Evolutionary conservation across 1,140 invertebrate species (phyloP).

Genomic region (Bradysia coprophila): DNA sequence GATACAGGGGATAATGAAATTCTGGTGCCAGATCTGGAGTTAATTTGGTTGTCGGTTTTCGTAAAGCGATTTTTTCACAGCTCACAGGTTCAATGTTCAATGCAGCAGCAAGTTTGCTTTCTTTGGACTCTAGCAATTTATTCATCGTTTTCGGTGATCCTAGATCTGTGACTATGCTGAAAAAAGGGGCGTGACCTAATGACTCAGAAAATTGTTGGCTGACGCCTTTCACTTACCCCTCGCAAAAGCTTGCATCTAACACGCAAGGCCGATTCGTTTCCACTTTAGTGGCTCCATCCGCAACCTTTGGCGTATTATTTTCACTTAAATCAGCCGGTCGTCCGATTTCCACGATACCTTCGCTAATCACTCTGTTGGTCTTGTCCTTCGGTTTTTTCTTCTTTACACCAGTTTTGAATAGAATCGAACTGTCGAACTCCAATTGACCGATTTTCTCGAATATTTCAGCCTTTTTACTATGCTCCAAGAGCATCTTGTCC

Average conservation of each 20-base stretch:
- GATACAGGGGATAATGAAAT: background rate
- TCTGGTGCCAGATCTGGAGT: background rate
- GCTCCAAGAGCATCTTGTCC: constrained; percentile 1
- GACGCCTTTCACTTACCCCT: too few relatives aligned
- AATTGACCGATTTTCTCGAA: constrained; percentile 19
- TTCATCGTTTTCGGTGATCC: constrained; percentile 11
- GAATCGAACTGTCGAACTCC: constrained; percentile 19
- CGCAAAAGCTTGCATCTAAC: constrained; percentile 20
- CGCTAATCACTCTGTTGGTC: constrained; percentile 1
- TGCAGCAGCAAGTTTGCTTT: constrained; percentile 12
- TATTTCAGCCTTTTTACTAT: constrained; percentile 14
- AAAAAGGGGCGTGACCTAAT: background rate
- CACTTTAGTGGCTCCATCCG: background rate
- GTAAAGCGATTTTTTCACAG: constrained; percentile 4
- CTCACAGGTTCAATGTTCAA: constrained; percentile 11
- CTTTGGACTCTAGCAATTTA: constrained; percentile 11
- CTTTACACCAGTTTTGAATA: constrained; percentile 10
- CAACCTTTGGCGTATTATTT: background rate
- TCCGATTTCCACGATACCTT: constrained; percentile 19
- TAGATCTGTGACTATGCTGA: background rate
- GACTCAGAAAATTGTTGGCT: too few relatives aligned
- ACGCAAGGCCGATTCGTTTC: constrained; percentile 12
- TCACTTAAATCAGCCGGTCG: constrained; percentile 11
- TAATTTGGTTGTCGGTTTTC: constrained; percentile 5
- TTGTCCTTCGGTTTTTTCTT: background rate